Base-by-base conservation (phyloP, 1,140 invertebrate genomes). In the Zaprionus lachaisei region DNA sequence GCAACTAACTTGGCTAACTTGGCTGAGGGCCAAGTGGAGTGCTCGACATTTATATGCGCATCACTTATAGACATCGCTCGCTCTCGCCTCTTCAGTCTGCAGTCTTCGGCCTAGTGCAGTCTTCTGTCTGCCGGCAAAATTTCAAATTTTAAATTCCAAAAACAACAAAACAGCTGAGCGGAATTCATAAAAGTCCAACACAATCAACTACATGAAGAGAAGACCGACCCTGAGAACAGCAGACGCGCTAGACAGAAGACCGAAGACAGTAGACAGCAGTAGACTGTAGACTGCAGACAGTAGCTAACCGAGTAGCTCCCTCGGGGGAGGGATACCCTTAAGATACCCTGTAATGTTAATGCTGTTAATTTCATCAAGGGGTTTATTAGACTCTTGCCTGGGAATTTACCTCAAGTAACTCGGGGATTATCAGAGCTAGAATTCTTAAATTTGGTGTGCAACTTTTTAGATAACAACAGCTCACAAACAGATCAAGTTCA, bases 11-110 rank as follows among this genome's bases (percentile, higher is more conserved):
- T 74, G 49, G 70, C 60, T 65, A 64, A 65, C 54, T 63, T 76
- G 62, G 83, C 77, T 71, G 74, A 75, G 79, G 72, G 78, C 73
- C 71, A 64, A 79, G 55, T 86, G 62, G 67, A 87, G 73, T 89
- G 85, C 79, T 90, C 81, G 85, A 90, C 85, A 89, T 89, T 89
- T 81, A 89, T 90, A 89, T 90, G 85, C 85, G 85, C 85, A 89
- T 89, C 81, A 89, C 85, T 89, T 90, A 89, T 72, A 67, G 20
- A 55, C 37, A 60, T 37, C 37, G 61, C 57, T 47, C 24, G 49
- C 24, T 66, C 61, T 60, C 79, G 69, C 51, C 24, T 47, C 24
- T 55, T 15, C 31, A 14, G 38, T 41, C 63, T 65, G 15, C 24
- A 6, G 47, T 65, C 26, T 64, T 37, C 28, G 41, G 41, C 41